Conservation (phyloP, 2,888 invertebrate species). For the Portevinia maculata region DNA sequence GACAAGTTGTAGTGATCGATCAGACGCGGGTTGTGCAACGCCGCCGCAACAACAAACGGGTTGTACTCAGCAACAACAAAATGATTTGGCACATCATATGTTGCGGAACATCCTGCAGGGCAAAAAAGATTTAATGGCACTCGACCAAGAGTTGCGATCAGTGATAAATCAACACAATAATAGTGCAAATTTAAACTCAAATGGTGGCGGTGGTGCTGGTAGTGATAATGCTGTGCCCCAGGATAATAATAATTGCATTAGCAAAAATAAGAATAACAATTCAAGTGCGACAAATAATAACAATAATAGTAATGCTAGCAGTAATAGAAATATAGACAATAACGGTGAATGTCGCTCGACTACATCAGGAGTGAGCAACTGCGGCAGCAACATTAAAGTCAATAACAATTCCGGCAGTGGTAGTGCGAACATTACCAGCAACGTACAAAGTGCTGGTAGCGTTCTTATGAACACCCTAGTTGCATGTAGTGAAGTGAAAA, state of each 20-base stretch:
- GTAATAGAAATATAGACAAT: conserved; percentile 61
- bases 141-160: conserved; percentile 87
- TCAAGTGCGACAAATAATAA: conserved; percentile 77
- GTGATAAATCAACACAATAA: conserved; percentile 82
- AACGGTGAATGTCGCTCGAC: conserved; percentile 72
- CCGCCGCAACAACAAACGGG: conserved; percentile 74
- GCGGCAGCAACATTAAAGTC: conserved; percentile 77
- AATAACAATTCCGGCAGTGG: conserved; percentile 79
- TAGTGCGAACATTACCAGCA: conserved; percentile 77
- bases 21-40: conserved; percentile 83
- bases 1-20: conserved; percentile 79
- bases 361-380: conserved; percentile 11
- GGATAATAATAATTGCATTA: conserved; percentile 81
- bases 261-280: conserved; percentile 79
- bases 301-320: conserved; percentile 81
- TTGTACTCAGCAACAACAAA: conserved; percentile 78
- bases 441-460: conserved; percentile 78
- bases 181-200: conserved; percentile 74
- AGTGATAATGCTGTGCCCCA: conserved; percentile 78
- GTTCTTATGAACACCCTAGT: conserved; percentile 75
- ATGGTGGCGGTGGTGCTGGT: conserved; percentile 21
- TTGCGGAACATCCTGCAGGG: conserved; percentile 95
- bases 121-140: conserved; percentile 91
- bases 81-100: conserved; percentile 91
- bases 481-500: conserved; percentile 78